Conservation (phyloP, 1,140 invertebrate genomes). For the Littorina saxatilis region DNA sequence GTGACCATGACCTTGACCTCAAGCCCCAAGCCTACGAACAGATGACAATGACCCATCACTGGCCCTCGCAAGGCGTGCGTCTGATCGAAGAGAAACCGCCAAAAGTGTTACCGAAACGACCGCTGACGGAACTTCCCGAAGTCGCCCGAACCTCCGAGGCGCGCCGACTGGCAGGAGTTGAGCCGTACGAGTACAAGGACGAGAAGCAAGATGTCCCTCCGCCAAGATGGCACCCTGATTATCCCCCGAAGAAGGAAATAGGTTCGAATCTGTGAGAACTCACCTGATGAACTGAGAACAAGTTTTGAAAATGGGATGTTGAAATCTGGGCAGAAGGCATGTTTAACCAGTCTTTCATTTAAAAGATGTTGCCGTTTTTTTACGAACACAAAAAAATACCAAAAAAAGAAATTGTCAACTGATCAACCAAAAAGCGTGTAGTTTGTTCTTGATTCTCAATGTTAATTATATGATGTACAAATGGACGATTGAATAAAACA, state of each 20-base stretch:
- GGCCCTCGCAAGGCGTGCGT: conserved; percentile 46
- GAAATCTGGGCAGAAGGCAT: no score
- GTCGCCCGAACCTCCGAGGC: conserved; percentile 33
- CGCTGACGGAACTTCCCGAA: conserved; percentile 26
- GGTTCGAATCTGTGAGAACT: no score
- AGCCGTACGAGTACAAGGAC: background rate
- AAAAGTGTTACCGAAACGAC: background rate
- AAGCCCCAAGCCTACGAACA: conserved; percentile 38
- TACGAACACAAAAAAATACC: no score
- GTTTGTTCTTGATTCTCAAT: no score
- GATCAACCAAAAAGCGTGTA: no score
- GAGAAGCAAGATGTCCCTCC: background rate
- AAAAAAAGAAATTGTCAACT: no score
- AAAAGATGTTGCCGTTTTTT: no score
- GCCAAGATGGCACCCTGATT: conserved; percentile 3
- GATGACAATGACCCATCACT: conserved; percentile 38
- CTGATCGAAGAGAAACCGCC: background rate
- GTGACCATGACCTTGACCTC: conserved; percentile 34
- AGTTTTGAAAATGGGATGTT: no score
- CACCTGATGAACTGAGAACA: no score
- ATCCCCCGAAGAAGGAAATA: background rate
- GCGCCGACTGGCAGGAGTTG: conserved; percentile 36
- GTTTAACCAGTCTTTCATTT: no score
- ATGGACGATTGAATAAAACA: no score
- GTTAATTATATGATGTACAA: no score